Evolutionary conservation across 1,140 invertebrate species (phyloP).

Genomic region (Drosophila sucinea): DNA sequence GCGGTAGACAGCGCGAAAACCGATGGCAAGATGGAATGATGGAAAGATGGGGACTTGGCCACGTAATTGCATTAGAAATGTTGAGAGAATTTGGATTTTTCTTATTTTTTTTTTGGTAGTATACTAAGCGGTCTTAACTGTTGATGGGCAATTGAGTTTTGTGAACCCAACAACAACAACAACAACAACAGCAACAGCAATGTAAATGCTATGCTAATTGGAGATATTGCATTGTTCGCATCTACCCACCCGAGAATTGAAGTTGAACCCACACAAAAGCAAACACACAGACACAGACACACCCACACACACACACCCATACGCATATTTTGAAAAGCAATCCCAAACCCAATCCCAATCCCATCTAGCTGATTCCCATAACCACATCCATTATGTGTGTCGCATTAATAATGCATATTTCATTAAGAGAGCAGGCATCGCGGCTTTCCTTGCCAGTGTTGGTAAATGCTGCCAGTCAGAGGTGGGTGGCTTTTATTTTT

Average conservation of each 20-base stretch:
- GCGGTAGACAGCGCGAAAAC: neutral
- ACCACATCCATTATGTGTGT: constrained; percentile 54
- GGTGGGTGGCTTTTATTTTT: constrained; percentile 15
- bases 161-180: neutral
- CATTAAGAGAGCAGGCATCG: constrained; percentile 53
- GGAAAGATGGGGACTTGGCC: neutral
- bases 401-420: constrained; percentile 68
- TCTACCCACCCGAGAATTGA: constrained; percentile 14
- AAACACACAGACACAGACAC: constrained; percentile 27
- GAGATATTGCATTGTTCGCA: constrained; percentile 5
- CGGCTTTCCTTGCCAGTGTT: constrained; percentile 6
- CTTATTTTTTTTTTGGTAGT: constrained; percentile 36
- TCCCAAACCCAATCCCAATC: neutral
- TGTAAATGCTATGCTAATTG: constrained; percentile 5
- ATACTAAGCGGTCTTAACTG: constrained; percentile 33
- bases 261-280: neutral
- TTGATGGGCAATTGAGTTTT: constrained; percentile 11
- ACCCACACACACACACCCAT: constrained; percentile 14
- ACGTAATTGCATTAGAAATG: constrained; percentile 53
- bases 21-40: neutral
- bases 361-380: constrained; percentile 4
- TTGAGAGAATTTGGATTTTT: constrained; percentile 7
- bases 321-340: neutral
- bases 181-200: neutral
- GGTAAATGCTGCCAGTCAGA: neutral